Conservation (phyloP, 1,140 invertebrate species). For the Cherax quadricarinatus region DNA sequence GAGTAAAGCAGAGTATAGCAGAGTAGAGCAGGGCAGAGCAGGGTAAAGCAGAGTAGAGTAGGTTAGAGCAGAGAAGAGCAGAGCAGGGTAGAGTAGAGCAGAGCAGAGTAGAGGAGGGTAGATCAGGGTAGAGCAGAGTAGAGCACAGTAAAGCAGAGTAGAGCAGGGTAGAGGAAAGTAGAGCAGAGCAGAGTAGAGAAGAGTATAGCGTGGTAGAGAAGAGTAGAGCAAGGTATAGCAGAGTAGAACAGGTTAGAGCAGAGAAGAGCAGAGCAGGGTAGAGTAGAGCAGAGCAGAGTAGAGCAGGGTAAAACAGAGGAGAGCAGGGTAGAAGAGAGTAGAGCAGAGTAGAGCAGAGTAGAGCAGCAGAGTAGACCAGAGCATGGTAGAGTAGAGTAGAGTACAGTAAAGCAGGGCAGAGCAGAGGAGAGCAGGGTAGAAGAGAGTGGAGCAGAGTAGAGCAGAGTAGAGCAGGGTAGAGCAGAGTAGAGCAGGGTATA, state of each 20-base stretch:
- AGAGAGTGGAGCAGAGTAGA: not conserved
- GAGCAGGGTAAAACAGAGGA: not conserved
- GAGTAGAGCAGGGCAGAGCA: not conserved
- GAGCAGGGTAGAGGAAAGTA: not conserved
- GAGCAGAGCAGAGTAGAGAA: slow-evolving; percentile 13
- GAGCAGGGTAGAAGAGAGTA: not conserved
- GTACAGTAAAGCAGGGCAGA: not conserved
- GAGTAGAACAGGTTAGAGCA: not conserved
- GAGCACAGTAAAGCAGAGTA: not conserved
- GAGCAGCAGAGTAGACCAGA: not conserved
- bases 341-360: not conserved
- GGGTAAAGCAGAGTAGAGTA: not conserved
- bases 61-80: not conserved
- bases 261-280: not conserved
- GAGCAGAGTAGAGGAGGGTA: not conserved
- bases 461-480: too few relatives aligned
- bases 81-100: not conserved
- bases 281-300: not conserved
- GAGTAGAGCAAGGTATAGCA: not conserved
- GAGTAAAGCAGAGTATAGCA: not conserved
- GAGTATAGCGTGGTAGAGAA: not conserved
- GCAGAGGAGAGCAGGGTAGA: not conserved
- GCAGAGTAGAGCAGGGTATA: too few relatives aligned
- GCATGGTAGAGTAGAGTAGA: not conserved
- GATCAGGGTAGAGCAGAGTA: not conserved